These are phyloP conservation scores for Ophraella communa DNA, from an alignment of 2,888 invertebrate species.

Conservation along the genomic window DNA sequence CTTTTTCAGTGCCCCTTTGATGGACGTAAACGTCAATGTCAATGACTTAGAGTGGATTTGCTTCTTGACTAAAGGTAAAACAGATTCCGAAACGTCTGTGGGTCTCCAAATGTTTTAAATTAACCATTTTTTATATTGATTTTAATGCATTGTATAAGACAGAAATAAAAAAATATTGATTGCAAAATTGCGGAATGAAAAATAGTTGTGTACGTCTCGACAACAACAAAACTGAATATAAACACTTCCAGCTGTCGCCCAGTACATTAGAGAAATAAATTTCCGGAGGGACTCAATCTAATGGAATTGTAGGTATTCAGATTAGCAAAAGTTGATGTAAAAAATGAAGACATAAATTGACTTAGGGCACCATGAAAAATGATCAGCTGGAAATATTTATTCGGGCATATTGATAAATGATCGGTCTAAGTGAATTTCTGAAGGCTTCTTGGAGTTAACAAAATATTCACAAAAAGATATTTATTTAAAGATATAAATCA, in stretches of 20 bases:
- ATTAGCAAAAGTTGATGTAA: constrained; percentile 15
- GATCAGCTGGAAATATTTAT: constrained; percentile 12
- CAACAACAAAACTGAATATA: neutral
- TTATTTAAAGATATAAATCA: constrained; percentile 23
- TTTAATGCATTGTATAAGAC: too few relatives aligned
- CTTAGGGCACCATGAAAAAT: constrained; percentile 16
- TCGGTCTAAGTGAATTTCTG: constrained; percentile 20
- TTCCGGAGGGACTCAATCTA: constrained; percentile 6
- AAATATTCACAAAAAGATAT: constrained; percentile 9
- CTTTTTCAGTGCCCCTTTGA: too few relatives aligned
- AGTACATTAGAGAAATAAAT: constrained; percentile 17
- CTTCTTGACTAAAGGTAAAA: too few relatives aligned
- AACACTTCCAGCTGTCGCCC: neutral
- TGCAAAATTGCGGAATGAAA: neutral
- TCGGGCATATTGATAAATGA: constrained; percentile 23
- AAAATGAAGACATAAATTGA: constrained; percentile 23
- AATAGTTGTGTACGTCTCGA: neutral
- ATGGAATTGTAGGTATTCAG: constrained; percentile 19
- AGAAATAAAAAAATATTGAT: too few relatives aligned
- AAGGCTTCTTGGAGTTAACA: constrained; percentile 8
- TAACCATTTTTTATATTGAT: too few relatives aligned
- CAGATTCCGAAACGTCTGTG: too few relatives aligned
- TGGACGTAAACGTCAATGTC: too few relatives aligned
- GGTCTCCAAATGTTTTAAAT: too few relatives aligned
- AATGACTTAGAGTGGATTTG: too few relatives aligned